These are phyloP conservation scores for Ceratosolen solmsi DNA, from an alignment of 1,140 invertebrate species.

Conservation along the genomic window DNA sequence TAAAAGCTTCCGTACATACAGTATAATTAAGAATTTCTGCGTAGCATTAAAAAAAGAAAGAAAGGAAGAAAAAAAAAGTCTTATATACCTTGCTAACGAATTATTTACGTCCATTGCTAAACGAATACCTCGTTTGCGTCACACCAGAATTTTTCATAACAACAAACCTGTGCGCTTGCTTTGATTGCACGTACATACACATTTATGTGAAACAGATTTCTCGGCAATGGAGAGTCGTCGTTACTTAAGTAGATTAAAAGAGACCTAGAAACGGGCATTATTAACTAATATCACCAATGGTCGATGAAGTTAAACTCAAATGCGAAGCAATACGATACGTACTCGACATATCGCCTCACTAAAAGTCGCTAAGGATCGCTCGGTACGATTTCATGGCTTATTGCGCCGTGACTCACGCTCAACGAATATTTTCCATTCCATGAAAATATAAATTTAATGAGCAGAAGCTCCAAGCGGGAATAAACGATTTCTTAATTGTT, in stretches of 20 bases:
- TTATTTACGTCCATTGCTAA: background rate
- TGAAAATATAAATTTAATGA: background rate
- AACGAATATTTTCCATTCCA: background rate
- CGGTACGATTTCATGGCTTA: background rate
- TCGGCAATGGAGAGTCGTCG: too few relatives aligned
- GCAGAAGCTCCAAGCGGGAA: background rate
- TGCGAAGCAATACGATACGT: background rate
- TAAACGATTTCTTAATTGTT: background rate
- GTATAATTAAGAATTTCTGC: too few relatives aligned
- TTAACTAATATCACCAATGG: background rate
- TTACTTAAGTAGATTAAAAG: background rate
- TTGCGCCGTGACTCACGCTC: background rate
- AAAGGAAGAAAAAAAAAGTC: too few relatives aligned
- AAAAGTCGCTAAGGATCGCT: background rate
- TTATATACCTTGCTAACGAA: background rate
- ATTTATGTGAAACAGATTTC: too few relatives aligned
- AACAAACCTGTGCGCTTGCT: too few relatives aligned
- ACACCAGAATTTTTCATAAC: background rate
- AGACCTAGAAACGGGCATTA: background rate
- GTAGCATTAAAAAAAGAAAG: too few relatives aligned
- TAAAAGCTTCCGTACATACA: too few relatives aligned
- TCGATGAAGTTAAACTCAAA: background rate
- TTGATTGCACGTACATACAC: too few relatives aligned
- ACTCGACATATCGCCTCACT: background rate
- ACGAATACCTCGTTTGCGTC: background rate